Base-by-base conservation (phyloP, 2,888 invertebrate species). In the Ectemnius continuus region DNA sequence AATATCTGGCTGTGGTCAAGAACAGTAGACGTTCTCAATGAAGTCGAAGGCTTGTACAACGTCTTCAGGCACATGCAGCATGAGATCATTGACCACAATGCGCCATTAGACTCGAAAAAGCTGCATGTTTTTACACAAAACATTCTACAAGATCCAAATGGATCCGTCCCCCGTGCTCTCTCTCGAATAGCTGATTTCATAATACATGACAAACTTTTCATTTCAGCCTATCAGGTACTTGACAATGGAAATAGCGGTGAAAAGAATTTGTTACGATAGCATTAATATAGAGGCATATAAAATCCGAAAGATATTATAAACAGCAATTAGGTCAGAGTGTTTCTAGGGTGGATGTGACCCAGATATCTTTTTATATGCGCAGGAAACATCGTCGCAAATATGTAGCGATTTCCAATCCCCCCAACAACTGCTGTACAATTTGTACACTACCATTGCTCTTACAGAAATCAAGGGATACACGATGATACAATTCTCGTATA, bases 401-500 rank as follows among this genome's bases (percentile, higher is more conserved):
- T 97, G 97, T 90, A 93, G 93, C 78, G 92, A 95, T 23, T 93
- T 94, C 80, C 95, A 97, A 91, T 97, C 97, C 0, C 94, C 95
- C 0, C 96, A 97, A 80, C 97, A 97, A 91, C 92, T 97, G 71
- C 92, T 97, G 26, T 96, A 95, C 89, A 96, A 96, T 88, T 92
- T 97, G 80, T 97, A 97, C 92, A 94, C 94, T 86, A 94, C 96
- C 0, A 94, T 97, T 73, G 94, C 96, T 0, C 91, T 97, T 47
- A 95, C 96, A 0, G 97, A 97, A 92, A 93, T 97, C 84, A 97
- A 97, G 91, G 97, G 96, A 1, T 97, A 95, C 90, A 94, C 95
- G 46, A 96, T 97, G 95, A 95, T 97, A 92, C 97, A 97, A 89
- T 97, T 97, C 92, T 96, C 97, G 0, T 97, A 96, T 93, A 96